These are phyloP conservation scores for Biston stratarius DNA, from an alignment of 2,888 invertebrate species.

Conservation along the genomic window DNA sequence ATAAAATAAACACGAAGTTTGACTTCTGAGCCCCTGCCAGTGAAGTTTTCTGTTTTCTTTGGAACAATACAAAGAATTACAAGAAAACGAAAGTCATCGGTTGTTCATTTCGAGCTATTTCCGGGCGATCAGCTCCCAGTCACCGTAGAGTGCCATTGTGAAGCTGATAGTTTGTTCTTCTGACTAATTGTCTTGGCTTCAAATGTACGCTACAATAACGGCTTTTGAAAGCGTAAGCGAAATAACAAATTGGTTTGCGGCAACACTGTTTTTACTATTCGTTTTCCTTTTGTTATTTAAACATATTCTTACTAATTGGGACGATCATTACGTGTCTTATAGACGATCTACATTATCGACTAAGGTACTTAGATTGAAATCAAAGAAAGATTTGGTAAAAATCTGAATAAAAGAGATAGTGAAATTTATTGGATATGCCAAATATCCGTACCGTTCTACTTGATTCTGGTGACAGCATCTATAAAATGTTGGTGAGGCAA, in stretches of 20 bases:
- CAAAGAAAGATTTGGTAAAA: no score
- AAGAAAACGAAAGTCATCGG: constrained; percentile 79
- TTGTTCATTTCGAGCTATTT: constrained; percentile 79
- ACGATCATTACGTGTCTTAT: background rate
- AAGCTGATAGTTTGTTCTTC: constrained; percentile 61
- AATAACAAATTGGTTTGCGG: constrained; percentile 22
- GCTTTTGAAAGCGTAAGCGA: constrained; percentile 34
- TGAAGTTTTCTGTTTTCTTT: constrained; percentile 58
- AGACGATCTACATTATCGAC: background rate
- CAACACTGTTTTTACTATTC: background rate
- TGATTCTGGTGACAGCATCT: background rate
- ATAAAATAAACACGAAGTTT: constrained; percentile 33
- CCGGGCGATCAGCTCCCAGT: constrained; percentile 75
- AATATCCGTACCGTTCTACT: background rate
- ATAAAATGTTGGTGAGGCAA: background rate
- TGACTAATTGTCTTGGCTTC: constrained; percentile 60
- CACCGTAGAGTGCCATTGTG: constrained; percentile 64
- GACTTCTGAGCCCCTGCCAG: constrained; percentile 44
- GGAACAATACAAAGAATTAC: constrained; percentile 73
- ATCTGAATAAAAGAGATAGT: no score
- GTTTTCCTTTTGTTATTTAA: constrained; percentile 6
- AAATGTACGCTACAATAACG: constrained; percentile 40
- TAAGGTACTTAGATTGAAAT: no score
- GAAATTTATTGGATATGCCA: no score
- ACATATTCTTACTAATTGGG: background rate